phyloP scores from a whole-genome alignment of 2,113 vertebrate genomes.

The Halichoerus grypus region DNA sequence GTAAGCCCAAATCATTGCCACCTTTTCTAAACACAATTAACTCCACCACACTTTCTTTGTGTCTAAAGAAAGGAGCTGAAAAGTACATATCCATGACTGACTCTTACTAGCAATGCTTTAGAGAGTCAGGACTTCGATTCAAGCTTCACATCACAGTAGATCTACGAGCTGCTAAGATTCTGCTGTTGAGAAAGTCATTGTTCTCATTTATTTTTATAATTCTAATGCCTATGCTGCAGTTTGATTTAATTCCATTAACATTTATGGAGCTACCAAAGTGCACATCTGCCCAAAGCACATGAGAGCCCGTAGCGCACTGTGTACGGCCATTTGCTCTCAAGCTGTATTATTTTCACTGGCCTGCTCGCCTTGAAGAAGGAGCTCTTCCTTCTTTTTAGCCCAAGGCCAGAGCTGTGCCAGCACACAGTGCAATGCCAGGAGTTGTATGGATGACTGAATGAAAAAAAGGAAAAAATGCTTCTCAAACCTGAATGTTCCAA shows the following conservation, averaged over 20 bases:
- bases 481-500: neutral
- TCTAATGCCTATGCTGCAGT: neutral
- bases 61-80: neutral
- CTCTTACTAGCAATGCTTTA: neutral
- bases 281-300: neutral
- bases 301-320: accelerated
- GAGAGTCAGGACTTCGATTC: neutral
- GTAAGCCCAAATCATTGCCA: neutral
- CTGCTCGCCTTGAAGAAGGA: neutral
- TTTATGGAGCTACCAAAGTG: neutral
- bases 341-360: neutral
- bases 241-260: neutral
- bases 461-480: neutral
- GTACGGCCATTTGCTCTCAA: neutral
- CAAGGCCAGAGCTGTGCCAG: neutral
- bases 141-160: neutral
- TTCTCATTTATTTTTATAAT: neutral
- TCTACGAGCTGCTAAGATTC: neutral
- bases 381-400: neutral
- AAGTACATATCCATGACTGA: neutral
- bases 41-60: neutral
- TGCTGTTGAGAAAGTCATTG: neutral
- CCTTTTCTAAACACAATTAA: neutral
- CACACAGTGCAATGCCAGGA: neutral
- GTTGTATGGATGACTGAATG: neutral